These are phyloP conservation scores for Apamea anceps DNA, from an alignment of 2,888 invertebrate species.

Conservation along the genomic window DNA sequence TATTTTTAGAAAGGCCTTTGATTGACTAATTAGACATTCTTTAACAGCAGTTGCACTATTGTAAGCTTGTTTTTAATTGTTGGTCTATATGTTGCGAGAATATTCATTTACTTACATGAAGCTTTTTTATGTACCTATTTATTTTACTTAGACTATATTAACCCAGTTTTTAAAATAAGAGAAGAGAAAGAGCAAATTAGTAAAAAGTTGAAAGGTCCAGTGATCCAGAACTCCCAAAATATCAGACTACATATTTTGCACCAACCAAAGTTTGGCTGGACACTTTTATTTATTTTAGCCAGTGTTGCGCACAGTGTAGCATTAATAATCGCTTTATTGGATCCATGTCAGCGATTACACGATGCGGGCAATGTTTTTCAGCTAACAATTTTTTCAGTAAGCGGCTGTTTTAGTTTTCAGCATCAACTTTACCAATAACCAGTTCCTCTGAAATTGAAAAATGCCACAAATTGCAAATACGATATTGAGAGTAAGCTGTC, in stretches of 20 bases:
- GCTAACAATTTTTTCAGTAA: slow-evolving; percentile 2
- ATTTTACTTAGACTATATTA: neutral
- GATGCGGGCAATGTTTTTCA: slow-evolving; percentile 17
- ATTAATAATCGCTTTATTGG: slow-evolving; percentile 43
- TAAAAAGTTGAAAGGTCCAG: neutral
- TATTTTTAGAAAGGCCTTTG: slow-evolving; percentile 2
- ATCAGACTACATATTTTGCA: neutral
- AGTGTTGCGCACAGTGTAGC: neutral
- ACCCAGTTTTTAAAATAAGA: neutral
- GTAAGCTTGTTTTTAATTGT: neutral
- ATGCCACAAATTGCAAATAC: slow-evolving; percentile 17
- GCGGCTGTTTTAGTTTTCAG: slow-evolving; percentile 26
- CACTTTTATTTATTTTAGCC: neutral
- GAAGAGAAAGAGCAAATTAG: neutral
- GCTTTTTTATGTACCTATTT: neutral
- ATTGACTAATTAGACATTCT: neutral
- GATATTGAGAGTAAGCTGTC: slow-evolving; percentile 6
- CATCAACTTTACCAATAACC: slow-evolving; percentile 19
- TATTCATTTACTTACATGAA: neutral
- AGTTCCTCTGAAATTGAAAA: slow-evolving; percentile 39
- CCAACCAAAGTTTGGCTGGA: neutral
- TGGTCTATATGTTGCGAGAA: neutral
- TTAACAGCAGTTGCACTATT: neutral
- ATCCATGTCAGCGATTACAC: slow-evolving; percentile 12
- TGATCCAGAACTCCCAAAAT: neutral